Conservation (phyloP, 1,140 invertebrate genomes). For the Pseudomyrmex pallidus region DNA sequence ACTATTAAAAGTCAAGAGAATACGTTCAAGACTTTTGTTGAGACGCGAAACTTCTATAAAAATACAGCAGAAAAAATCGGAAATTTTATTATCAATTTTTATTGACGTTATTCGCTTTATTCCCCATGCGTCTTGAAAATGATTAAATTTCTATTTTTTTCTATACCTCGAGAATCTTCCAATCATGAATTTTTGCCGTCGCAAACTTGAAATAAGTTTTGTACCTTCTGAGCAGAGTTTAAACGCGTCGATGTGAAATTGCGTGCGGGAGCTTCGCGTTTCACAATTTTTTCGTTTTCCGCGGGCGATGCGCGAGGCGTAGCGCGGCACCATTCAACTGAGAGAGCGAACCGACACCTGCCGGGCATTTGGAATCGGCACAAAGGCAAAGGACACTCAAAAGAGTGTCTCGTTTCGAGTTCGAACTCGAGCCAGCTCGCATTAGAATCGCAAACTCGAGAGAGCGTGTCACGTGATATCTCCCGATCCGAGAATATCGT, state of each 20-base stretch:
- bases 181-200: not conserved
- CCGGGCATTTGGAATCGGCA: not conserved
- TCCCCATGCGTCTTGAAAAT: too few relatives aligned
- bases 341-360: not conserved
- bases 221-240: not conserved
- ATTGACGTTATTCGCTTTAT: too few relatives aligned
- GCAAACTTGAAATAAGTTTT: not conserved
- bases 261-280: not conserved
- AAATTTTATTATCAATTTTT: not conserved
- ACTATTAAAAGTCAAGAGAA: slow-evolving; percentile 78
- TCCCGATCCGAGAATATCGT: slow-evolving; percentile 33
- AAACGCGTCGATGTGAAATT: not conserved
- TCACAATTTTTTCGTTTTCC: slow-evolving; percentile 6
- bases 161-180: not conserved
- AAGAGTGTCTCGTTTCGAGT: slow-evolving; percentile 56
- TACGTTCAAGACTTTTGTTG: slow-evolving; percentile 60
- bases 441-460: slow-evolving; percentile 56
- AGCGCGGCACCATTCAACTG: slow-evolving; percentile 3
- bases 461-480: slow-evolving; percentile 44
- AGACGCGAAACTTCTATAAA: not conserved
- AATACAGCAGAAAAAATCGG: not conserved
- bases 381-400: slow-evolving; percentile 54
- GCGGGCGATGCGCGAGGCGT: not conserved
- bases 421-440: slow-evolving; percentile 26
- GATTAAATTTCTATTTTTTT: not conserved